Base-by-base conservation (phyloP, 2,888 invertebrate genomes). In the Automeris io region DNA sequence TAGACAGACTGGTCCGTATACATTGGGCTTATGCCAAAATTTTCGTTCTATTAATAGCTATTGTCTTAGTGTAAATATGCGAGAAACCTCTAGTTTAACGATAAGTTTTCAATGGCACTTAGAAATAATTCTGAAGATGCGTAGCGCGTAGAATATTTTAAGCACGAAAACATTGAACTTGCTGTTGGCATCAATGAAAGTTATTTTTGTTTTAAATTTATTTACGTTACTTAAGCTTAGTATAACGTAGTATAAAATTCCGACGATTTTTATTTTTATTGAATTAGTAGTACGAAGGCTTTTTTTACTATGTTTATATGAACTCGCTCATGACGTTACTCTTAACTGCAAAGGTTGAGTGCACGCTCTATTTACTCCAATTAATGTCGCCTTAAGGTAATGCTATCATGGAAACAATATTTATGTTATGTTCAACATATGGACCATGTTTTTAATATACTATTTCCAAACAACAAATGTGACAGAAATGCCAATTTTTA, bases 1-100 rank as follows among this genome's bases (percentile, higher is more conserved):
- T 60, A 61, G 58, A 54, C 49, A 47, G 42, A 49, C n/a, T n/a
- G n/a, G n/a, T 54, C 39, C 53, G 59, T 48, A 8, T 16, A 29
- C 29, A 52, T 68, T 75, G 73, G 68, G 59, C 18, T 43, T 46
- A 32, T 61, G 75, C 75, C 75, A 77, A 66, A 59, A 51, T 47
- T 54, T 53, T 40, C 46, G 53, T 50, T 53, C 50, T 57, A 56
- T 47, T 54, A 51, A 53, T 53, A 54, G 47, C 46, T 42, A 39
- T 37, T 35, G 35, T 23, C 23, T 37, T 23, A 7, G 39, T 33
- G 26, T 41, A 41, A 44, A 48, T 53, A 57, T 54, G 54, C 47
- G 44, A 56, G 56, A 54, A 51, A 54, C 43, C 42, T 46, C 42
- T 52, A 40, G 40, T 46, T 49, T 53, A 46, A 61, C 47, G 46